Evolutionary conservation across 2,797 vertebrate genomes (phyloP), one percentile per base, ranked within the genome.

Genomic region (Scleropages formosus): DNA sequence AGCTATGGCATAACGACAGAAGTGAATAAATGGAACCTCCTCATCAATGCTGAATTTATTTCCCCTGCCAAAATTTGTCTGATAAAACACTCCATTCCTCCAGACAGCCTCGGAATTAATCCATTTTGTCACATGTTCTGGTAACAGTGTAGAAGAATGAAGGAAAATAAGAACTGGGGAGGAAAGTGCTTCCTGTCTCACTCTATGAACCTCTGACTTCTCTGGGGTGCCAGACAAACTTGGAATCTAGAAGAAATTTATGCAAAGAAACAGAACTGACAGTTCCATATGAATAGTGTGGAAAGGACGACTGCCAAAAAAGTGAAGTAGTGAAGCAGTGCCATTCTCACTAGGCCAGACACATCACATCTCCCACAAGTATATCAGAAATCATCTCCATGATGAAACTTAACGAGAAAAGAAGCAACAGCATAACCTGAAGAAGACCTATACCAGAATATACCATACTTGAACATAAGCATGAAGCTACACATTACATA

Each of bases 21-120:
- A 26, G 77, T 65, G 18, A 75, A 79, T 79, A 77, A 80, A 81
- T 80, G 82, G 82, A 74, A 82, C 75, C 66, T 74, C 61, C 18
- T 71, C 22, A 69, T 78, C 80, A 76, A 79, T 82, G 84, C 77
- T 78, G 78, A 80, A 83, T 82, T 82, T 83, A 80, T 83, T 83
- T 83, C 80, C 80, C 80, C 80, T 86, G 83, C 84, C 81, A 79
- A 85, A 86, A 86, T 79, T 82, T 44, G 75, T 82, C 80, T 84
- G 76, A 72, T 67, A 72, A 82, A 80, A 74, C 80, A 74, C 78
- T 66, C 78, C 75, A 73, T 86, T 87, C 81, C 81, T 79, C 82
- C 79, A 71, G 80, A 78, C 80, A 79, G 75, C 82, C 81, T 31
- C 78, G 81, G 80, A 84, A 84, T 87, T 79, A 83, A 85, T 83